Evolutionary conservation across 1,140 invertebrate genomes (phyloP), one percentile per base, ranked within the genome.

Genomic region (Lutraria rhynchaena): DNA sequence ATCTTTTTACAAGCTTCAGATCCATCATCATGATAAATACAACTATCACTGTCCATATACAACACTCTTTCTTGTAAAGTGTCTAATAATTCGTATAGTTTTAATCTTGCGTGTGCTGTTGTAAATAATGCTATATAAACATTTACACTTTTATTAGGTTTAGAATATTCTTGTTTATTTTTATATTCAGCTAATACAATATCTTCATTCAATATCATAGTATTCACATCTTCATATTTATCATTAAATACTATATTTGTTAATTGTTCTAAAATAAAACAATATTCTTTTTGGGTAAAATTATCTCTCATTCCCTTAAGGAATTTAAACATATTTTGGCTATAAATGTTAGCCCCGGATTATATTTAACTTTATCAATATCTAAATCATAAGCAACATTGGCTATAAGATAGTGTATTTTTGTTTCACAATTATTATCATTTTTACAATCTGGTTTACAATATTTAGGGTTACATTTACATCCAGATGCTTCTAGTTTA

Each of bases 11-110:
- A n/a, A 31, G 13, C 60, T n/a, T n/a, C n/a, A n/a, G n/a, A n/a
- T n/a, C n/a, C n/a, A n/a, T n/a, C n/a, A n/a, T n/a, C n/a, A 5
- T 85, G 41, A 67, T 88, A 93, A 27, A 92, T 89, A 9, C 90
- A 65, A 5, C 78, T 86, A 82, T 93, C 92, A 4, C 92, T 93
- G 70, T 93, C 92, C 41, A 84, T 91, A 76, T 93, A 93, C 3
- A 93, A 60, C 3, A 89, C 88, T 27, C 86, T 41, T 3, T 83
- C 41, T 15, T 83, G 84, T 19, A 93, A 63, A 35, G 82, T 60
- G 74, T 92, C 87, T 7, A 93, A 61, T 69, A 90, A 86, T 17
- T 74, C 58, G 57, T 92, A 93, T 1, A 93, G 84, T 78, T 92
- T 89, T 15, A 93, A 57, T 11, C 92, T 67, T 0, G 92, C 92